Conservation (phyloP, 2,888 invertebrate genomes). For the Idaea aversata region DNA sequence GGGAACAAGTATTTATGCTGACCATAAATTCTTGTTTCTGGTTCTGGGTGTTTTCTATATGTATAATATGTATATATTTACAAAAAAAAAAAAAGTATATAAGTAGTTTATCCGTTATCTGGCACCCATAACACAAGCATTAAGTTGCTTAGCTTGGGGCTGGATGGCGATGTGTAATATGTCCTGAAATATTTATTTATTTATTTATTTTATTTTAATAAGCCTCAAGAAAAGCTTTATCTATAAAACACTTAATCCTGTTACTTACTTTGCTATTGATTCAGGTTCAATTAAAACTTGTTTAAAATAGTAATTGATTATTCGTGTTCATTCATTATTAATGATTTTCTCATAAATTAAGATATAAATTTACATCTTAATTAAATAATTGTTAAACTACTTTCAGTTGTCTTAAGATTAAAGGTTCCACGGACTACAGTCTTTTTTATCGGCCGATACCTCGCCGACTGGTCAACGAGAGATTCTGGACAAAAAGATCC, state of each 20-base stretch:
- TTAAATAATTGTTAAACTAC: background rate
- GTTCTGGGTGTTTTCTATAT: no score
- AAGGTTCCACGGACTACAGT: background rate
- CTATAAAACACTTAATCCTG: background rate
- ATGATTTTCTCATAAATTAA: background rate
- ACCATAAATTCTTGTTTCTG: no score
- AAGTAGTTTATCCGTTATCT: no score
- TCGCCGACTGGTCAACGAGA: background rate
- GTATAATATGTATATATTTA: no score
- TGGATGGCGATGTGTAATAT: no score
- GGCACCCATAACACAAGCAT: no score
- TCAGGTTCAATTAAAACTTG: background rate
- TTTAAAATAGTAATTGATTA: background rate
- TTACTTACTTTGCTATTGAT: background rate
- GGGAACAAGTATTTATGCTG: no score
- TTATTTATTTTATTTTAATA: no score
- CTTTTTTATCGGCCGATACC: background rate
- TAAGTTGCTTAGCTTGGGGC: no score
- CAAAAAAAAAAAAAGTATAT: no score
- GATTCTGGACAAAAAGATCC: background rate
- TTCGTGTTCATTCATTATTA: background rate
- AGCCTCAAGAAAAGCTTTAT: no score
- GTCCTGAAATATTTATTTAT: no score
- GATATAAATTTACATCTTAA: background rate
- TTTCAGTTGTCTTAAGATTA: background rate